Base-by-base conservation (phyloP, 1,140 invertebrate genomes). In the Globodera rostochiensis region DNA sequence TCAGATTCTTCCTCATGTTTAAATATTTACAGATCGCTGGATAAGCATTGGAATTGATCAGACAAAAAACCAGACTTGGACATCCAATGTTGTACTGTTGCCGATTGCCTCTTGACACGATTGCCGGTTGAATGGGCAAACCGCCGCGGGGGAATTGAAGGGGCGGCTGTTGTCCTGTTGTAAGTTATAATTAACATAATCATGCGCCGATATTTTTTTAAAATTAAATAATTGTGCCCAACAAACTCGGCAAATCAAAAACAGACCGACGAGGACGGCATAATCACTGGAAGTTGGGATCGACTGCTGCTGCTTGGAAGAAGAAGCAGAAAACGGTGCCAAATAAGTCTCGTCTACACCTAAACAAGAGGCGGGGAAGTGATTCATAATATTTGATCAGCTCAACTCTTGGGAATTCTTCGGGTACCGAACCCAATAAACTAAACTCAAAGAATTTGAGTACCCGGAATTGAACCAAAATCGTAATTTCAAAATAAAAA, bases 91-190 rank as follows among this genome's bases (percentile, higher is more conserved):
- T 64, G 57, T 64, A 53, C 53, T 53, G 53, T n/a, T 75, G 47
- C 36, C 19, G 4, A 47, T 76, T 11, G 69, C 69, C 77, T 64
- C 77, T 64, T 13, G 77, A 78, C 49, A 78, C 64, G 11, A 78
- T 45, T 46, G 47, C 46, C 21, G 77, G 77, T 8, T 78, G 57
- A 47, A 78, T 78, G 21, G 77, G 77, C 60, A 46, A 45, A 4
- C 66, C 50, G 45, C 19, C 4, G 21, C 8, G 4, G 11, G 53
- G 53, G 64, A 75, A 76, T 9, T 57, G 57, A 50, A 8, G 53
- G 73, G 6, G 74, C 13, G 45, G 57, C n/a, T 64, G 57, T 7
- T 21, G 47, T 36, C 46, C 57, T 64, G 36, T 76, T 76, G 21
- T 8, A 74, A 74, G 9, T 74, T 74, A 46, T 36, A 36, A 36